Evolutionary conservation across 2,113 vertebrate species (phyloP), one percentile per base, ranked within the genome.

Genomic region (Erythrocercus mccallii): DNA sequence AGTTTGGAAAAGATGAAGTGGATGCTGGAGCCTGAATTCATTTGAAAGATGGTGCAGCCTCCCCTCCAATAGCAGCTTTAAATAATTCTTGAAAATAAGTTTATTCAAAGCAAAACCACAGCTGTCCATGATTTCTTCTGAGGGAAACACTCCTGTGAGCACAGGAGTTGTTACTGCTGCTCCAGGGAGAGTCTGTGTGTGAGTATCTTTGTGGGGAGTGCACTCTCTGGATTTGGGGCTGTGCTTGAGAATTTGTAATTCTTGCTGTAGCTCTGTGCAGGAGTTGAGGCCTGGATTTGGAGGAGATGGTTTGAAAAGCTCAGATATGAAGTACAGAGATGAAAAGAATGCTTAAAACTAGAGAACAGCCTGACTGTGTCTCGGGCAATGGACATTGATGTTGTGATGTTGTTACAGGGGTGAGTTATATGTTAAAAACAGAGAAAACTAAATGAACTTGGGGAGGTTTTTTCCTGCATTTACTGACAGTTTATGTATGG

Each of bases 201-300:
- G 62, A 7, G 4, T 11, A 2, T 31, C 40, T 60, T 2, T 22
- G 7, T 4, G 47, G 22, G 33, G 35, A 6, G 0, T n/a, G 30
- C 10, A 3, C 14, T 3, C 15, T 15, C 40, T n/a, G 4, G 40
- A 6, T 66, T 30, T 53, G 19, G 12, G 19, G 25, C 15, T 62
- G 21, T 45, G 7, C 27, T 37, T 27, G n/a, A 69, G 35, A 20
- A 31, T 28, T 31, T 38, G 9, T 15, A 16, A 15, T 61, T 69
- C 37, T 28, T 61, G 31, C 11, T 60, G 11, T 8, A 45, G 19
- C 25, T 5, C 42, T 57, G 51, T 31, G 62, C 45, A 44, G 28
- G 8, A 58, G 40, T 22, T 18, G 27, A 44, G 70, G 31, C 45
- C 21, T 60, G 78, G 30, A 8, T 69, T 40, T 28, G 54, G 11